Conservation (phyloP, 2,797 vertebrate species). For the Crenuchus spilurus region DNA sequence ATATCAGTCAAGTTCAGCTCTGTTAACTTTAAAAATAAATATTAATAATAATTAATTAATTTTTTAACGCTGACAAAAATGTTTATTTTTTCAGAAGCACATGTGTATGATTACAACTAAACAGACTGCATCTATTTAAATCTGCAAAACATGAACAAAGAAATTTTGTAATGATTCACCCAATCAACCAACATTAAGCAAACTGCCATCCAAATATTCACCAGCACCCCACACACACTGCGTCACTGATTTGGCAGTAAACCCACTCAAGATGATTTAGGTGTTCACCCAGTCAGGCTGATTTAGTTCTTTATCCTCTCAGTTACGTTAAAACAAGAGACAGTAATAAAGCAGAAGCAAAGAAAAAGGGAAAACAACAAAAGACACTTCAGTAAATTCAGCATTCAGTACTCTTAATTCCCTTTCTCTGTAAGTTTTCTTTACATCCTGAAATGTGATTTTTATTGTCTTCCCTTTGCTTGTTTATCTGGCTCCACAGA, state of each 20-base stretch:
- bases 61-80: too few relatives aligned
- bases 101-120: too few relatives aligned
- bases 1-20: too few relatives aligned
- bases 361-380: conserved; percentile 65
- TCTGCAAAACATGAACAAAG: too few relatives aligned
- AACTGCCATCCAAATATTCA: background rate
- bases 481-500: conserved; percentile 72
- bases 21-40: too few relatives aligned
- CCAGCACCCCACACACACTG: background rate
- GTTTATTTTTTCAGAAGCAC: too few relatives aligned
- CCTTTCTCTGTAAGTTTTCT: background rate
- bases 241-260: conserved; percentile 1
- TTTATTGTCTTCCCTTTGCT: conserved; percentile 76
- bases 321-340: conserved; percentile 54
- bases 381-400: too few relatives aligned
- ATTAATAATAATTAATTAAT: too few relatives aligned
- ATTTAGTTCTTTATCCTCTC: background rate
- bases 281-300: background rate
- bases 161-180: background rate
- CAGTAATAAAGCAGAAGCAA: conserved; percentile 65
- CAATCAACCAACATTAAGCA: background rate
- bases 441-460: conserved; percentile 30
- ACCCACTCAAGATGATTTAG: background rate
- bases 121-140: too few relatives aligned
- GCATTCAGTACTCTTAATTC: background rate